These are phyloP conservation scores for Beris morrisii DNA, from an alignment of 2,888 invertebrate genomes.

Conservation along the genomic window DNA sequence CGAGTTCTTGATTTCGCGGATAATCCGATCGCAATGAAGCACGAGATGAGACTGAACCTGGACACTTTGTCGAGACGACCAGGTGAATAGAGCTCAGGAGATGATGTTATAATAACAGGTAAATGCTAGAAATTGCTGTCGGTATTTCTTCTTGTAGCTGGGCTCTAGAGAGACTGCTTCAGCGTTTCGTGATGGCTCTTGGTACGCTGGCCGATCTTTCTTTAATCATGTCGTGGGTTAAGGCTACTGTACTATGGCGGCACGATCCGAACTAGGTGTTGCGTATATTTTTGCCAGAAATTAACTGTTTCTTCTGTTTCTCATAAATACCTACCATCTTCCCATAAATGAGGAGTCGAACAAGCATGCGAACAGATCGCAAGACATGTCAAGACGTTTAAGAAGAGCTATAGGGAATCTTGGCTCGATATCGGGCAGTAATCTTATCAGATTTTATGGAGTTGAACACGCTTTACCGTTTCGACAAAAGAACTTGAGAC, in stretches of 20 bases:
- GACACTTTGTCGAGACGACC: too few species aligned
- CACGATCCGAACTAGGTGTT: conserved; percentile 17
- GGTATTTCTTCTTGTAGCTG: conserved; percentile 2
- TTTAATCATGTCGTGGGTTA: background rate
- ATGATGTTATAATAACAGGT: too few species aligned
- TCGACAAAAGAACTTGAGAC: too few species aligned
- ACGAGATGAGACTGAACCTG: conserved; percentile 33
- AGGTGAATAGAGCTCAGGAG: too few species aligned
- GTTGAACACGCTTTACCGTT: too few species aligned
- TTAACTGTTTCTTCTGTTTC: conserved; percentile 36
- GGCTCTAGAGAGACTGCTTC: background rate
- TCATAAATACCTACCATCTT: conserved; percentile 3
- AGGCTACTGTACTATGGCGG: background rate
- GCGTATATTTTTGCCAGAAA: conserved; percentile 32
- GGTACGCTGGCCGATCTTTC: background rate
- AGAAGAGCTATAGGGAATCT: too few species aligned
- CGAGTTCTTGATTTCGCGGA: conserved; percentile 23
- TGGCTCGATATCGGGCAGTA: too few species aligned
- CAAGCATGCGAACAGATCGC: too few species aligned
- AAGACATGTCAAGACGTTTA: too few species aligned
- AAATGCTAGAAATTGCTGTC: background rate
- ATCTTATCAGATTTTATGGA: too few species aligned
- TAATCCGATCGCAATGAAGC: conserved; percentile 34
- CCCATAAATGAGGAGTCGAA: too few species aligned
- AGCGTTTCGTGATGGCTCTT: background rate